Evolutionary conservation across 2,113 vertebrate genomes (phyloP), one percentile per base, ranked within the genome.

Genomic region (Hippocampus barbouri): DNA sequence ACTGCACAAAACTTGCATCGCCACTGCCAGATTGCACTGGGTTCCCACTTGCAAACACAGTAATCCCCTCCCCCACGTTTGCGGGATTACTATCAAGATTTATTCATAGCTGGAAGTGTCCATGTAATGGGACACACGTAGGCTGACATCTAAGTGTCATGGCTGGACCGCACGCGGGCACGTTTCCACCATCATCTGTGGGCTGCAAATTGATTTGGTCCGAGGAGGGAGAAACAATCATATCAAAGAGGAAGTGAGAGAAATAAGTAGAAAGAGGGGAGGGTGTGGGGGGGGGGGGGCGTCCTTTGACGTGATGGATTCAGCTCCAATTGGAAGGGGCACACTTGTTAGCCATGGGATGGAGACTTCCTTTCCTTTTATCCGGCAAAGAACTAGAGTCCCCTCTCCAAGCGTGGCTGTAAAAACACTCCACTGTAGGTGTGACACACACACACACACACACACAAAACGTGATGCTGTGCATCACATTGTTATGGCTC

Each of bases 261-360:
- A 79, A 27, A 71, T 34, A 62, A 77, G 72, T 16, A 21, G 5
- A 25, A 40, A 5, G 30, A 20, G 34, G 21, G 40, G 8, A 34
- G 15, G 67, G 5, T 30, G 53, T 11, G 15, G 47, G 15, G 16
- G 47, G 21, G 34, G 9, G 51, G 15, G 71, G 69, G 49, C 81
- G 60, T 74, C 81, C 18, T 87, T 83, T 86, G 74, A 89, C 76
- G 77, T 88, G 85, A 90, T 89, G 79, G 82, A 90, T 91, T 90
- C 85, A 81, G 81, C 68, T 74, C 85, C 87, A 76, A 91, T 89
- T 82, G 70, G 64, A 81, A 85, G 69, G 80, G 86, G 86, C 80
- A 78, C 80, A 78, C 76, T 82, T 75, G 75, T 82, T 84, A 88
- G 80, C 84, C 86, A 80, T 64, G 73, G 80, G 78, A 83, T 81